Evolutionary conservation across 2,113 vertebrate species (phyloP).

Genomic region (Pyxicephalus adspersus): DNA sequence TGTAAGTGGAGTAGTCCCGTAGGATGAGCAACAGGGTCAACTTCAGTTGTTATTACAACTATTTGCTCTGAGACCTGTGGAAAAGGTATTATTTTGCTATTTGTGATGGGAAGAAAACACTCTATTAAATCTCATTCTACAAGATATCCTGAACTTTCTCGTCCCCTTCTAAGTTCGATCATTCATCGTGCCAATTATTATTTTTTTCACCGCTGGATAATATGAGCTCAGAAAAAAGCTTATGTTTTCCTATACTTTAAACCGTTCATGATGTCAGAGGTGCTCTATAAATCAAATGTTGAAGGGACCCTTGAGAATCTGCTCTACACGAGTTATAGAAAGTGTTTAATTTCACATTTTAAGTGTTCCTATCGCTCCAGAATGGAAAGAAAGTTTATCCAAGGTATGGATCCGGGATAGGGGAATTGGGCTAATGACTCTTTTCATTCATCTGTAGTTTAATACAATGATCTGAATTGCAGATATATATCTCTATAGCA

Average conservation of each 20-base stretch:
- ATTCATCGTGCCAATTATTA: too few species aligned
- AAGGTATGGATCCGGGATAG: not conserved
- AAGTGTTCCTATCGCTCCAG: not conserved
- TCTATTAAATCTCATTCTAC: too few species aligned
- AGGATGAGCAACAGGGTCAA: too few species aligned
- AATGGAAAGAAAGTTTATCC: not conserved
- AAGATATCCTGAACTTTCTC: too few species aligned
- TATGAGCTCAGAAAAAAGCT: not conserved
- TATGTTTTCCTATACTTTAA: not conserved
- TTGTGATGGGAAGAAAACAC: too few species aligned
- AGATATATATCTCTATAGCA: not conserved
- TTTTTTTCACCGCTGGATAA: not conserved
- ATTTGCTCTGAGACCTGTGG: too few species aligned
- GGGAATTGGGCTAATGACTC: not conserved
- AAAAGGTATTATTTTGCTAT: too few species aligned
- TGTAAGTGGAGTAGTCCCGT: too few species aligned
- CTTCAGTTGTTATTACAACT: too few species aligned
- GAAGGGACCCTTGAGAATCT: not conserved
- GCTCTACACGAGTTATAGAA: not conserved
- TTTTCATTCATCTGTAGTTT: constrained; percentile 1
- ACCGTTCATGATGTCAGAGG: not conserved
- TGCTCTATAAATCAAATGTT: constrained; percentile 8
- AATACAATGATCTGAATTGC: not conserved
- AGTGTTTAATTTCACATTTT: not conserved
- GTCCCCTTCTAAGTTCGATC: too few species aligned